These are phyloP conservation scores for Colostygia pectinataria DNA, from an alignment of 2,888 invertebrate species.

Conservation along the genomic window DNA sequence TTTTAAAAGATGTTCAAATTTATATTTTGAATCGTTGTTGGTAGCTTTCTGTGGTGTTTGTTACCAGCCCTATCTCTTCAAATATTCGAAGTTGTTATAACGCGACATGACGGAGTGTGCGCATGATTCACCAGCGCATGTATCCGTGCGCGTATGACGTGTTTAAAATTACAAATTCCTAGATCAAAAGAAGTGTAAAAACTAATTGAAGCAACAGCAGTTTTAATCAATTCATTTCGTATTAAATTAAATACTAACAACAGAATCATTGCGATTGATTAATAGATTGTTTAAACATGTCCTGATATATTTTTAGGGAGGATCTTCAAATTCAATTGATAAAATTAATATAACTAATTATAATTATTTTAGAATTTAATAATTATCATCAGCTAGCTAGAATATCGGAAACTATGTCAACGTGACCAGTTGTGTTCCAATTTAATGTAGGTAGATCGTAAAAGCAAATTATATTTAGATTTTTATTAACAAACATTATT, in stretches of 20 bases:
- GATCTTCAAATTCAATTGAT: too few species aligned
- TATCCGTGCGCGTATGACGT: constrained; percentile 53
- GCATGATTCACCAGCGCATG: constrained; percentile 67
- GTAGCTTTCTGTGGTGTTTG: constrained; percentile 29
- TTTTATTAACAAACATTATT: constrained; percentile 56
- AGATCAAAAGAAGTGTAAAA: neutral
- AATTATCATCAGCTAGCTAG: neutral
- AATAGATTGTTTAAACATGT: too few species aligned
- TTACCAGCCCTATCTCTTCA: constrained; percentile 53
- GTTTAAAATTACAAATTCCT: constrained; percentile 26
- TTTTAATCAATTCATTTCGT: too few species aligned
- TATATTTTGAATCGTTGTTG: constrained; percentile 33
- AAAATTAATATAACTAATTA: neutral
- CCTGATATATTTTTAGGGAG: too few species aligned
- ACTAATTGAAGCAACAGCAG: too few species aligned
- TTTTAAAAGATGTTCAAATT: too few species aligned
- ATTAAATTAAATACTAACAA: too few species aligned
- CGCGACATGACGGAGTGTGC: constrained; percentile 67
- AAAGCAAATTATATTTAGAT: constrained; percentile 56
- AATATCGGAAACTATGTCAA: constrained; percentile 5
- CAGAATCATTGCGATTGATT: too few species aligned
- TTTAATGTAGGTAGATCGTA: constrained; percentile 30
- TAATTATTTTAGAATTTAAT: neutral
- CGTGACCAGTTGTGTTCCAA: constrained; percentile 18
- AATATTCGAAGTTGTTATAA: constrained; percentile 67